Evolutionary conservation across 2,888 invertebrate genomes (phyloP), one percentile per base, ranked within the genome.

Genomic region (Theretra japonica): DNA sequence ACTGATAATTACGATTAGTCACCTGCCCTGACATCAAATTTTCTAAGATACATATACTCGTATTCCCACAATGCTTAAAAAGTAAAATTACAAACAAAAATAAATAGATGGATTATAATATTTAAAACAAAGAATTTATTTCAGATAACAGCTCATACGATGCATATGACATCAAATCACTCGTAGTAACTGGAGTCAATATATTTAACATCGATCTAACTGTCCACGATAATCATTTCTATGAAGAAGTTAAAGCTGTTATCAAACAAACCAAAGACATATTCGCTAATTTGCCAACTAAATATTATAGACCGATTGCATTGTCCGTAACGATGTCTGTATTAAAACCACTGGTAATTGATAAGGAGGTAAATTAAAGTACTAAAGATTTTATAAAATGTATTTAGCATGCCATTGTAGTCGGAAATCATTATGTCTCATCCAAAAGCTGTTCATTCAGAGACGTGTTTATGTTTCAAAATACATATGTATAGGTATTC

Each of bases 131-230:
- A 3, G 41, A 41, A 41, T 15, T 41, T 41, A 23, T 69, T 69
- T 4, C 15, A 69, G 69, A 53, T 69, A 28, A 69, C n/a, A 57
- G 15, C 30, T 57, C 28, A 15, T 69, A 69, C 30, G 30, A 28
- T 8, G 33, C 57, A 2, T 53, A 56, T 30, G 69, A 69, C 11
- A 69, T 69, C 15, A 28, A 53, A 57, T 11, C 28, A 30, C 58
- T 75, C 41, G 8, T 72, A 30, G 56, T 41, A 19, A 71, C 69
- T 19, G 86, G 86, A 41, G 82, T 86, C 0, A 85, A 85, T 17
- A 80, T 86, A 53, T 80, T 86, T 28, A 85, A 85, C 25, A 74
- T 86, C 0, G 83, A 86, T 68, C 74, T 80, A 33, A 85, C 83
- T 7, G 68, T 70, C 41, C 74, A 80, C 28, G 76, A 77, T 28